Evolutionary conservation across 2,888 invertebrate species (phyloP).

Genomic region (Melinopterus prodromus): DNA sequence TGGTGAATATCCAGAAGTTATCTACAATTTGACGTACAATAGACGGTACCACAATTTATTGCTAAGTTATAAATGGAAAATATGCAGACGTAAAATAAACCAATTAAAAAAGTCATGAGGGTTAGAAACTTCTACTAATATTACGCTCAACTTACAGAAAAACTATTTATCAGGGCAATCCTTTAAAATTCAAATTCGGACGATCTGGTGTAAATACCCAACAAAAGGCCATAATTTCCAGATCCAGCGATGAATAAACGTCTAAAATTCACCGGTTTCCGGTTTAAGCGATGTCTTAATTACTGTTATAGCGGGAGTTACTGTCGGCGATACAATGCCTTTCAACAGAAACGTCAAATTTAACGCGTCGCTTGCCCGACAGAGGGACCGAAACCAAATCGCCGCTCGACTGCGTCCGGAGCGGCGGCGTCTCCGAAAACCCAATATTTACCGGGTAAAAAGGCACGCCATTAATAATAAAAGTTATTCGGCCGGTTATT

Average conservation of each 20-base stretch:
- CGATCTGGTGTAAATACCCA: background rate
- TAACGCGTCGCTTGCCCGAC: background rate
- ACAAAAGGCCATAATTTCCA: background rate
- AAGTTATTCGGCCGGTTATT: conserved; percentile 32
- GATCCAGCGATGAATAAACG: background rate
- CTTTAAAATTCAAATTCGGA: too few relatives aligned
- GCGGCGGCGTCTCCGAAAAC: conserved; percentile 8
- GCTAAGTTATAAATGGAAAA: too few relatives aligned
- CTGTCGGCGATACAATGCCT: background rate
- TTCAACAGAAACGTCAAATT: conserved; percentile 4
- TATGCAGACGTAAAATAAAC: too few relatives aligned
- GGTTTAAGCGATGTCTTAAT: background rate
- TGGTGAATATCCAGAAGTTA: too few relatives aligned
- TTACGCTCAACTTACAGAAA: too few relatives aligned
- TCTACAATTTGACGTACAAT: too few relatives aligned
- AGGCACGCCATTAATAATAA: conserved; percentile 35
- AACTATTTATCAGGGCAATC: too few relatives aligned
- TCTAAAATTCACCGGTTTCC: background rate
- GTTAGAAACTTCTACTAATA: too few relatives aligned
- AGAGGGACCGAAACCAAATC: background rate
- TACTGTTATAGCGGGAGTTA: background rate
- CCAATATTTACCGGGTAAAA: conserved; percentile 25
- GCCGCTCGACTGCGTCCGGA: background rate
- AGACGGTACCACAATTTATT: too few relatives aligned
- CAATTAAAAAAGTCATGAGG: too few relatives aligned